Evolutionary conservation across 2,797 vertebrate species (phyloP).

Genomic region (Falco concolor): DNA sequence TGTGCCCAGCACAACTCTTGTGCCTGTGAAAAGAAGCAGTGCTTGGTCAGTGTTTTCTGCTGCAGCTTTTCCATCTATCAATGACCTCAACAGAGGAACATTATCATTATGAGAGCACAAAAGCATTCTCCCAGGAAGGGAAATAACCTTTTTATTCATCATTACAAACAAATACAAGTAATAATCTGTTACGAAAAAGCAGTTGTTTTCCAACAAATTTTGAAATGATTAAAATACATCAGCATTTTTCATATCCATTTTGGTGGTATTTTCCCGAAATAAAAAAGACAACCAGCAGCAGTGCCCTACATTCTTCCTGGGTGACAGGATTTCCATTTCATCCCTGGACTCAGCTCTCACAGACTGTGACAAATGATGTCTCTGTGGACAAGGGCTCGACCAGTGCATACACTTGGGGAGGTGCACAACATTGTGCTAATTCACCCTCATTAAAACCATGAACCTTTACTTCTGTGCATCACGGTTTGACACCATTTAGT

Average conservation of each 20-base stretch:
- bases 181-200: neutral
- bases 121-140: neutral
- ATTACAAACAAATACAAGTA: neutral
- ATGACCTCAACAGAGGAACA: neutral
- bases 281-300: neutral
- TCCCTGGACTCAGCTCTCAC: neutral
- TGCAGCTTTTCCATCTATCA: neutral
- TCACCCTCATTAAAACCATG: neutral
- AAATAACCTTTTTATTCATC: neutral
- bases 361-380: neutral
- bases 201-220: neutral
- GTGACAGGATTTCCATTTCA: neutral
- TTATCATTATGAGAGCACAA: neutral
- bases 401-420: accelerated
- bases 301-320: neutral
- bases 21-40: conserved; percentile 32
- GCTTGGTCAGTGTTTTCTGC: neutral
- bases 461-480: neutral
- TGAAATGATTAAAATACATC: neutral
- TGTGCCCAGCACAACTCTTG: conserved; percentile 34
- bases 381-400: neutral
- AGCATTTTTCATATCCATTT: neutral
- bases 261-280: neutral
- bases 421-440: neutral
- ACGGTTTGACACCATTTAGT: neutral